Percentiles rank a stretch among this genome's conserved stretches.
Conservation (phyloP, 2,797 vertebrate species). For the Chromis chromis region DNA sequence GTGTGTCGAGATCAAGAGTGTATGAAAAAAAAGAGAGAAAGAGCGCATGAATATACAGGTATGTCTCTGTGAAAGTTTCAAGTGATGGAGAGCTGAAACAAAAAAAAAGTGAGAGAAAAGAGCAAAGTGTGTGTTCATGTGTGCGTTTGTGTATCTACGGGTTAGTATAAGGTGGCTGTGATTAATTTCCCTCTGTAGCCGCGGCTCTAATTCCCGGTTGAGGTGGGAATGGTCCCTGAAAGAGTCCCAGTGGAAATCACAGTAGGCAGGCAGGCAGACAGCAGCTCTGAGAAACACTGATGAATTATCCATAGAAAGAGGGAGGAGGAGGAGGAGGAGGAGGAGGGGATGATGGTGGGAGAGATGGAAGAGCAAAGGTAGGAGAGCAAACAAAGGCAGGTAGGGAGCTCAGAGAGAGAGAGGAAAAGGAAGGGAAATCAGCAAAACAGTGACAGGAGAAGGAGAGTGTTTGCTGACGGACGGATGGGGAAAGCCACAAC, state of each 20-base stretch:
- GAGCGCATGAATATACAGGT: not conserved
- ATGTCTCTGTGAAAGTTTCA: conserved; percentile 10
- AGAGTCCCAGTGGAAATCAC: conserved; percentile 86
- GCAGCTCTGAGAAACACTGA: conserved; percentile 81
- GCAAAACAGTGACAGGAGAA: conserved; percentile 14
- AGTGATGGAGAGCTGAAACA: conserved; percentile 5
- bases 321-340: not conserved
- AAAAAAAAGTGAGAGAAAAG: not conserved
- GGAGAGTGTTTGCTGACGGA: conserved; percentile 26
- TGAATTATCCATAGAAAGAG: conserved; percentile 83
- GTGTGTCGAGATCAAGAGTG: conserved; percentile 16
- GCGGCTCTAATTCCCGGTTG: conserved; percentile 79
- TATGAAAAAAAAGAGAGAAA: conserved; percentile 4
- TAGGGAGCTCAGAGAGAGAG: conserved; percentile 22
- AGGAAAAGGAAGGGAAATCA: conserved; percentile 17
- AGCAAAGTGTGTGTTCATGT: conserved; percentile 24
- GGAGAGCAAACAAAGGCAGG: conserved; percentile 26
- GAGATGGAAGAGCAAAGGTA: conserved; percentile 10
- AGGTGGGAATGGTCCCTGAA: conserved; percentile 80
- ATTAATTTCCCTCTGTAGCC: conserved; percentile 81
- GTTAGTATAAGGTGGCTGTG: conserved; percentile 75
- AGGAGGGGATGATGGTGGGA: not conserved
- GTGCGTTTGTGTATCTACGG: conserved; percentile 32
- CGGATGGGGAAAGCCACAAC: conserved; percentile 24
- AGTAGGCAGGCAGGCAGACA: conserved; percentile 76